phyloP scores from a whole-genome alignment of 2,888 invertebrate genomes.

The Brachylomia viminalis region DNA sequence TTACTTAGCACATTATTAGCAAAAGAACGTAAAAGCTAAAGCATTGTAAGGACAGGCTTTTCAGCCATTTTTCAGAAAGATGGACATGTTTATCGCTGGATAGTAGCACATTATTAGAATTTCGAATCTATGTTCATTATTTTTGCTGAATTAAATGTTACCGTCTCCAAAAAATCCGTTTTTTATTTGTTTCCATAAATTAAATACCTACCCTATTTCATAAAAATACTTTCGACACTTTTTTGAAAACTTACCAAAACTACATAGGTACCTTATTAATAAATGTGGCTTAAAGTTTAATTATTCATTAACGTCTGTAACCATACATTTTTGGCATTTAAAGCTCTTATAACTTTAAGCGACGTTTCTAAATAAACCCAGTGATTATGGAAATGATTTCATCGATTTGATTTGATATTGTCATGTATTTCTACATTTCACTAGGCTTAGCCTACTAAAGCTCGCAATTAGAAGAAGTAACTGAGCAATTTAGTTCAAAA shows the following conservation, averaged over 20 bases:
- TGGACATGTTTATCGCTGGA: constrained; percentile 24
- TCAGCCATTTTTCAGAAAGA: constrained; percentile 22
- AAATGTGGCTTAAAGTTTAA: not conserved
- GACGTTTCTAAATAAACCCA: not conserved
- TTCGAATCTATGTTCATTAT: constrained; percentile 48
- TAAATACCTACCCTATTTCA: not conserved
- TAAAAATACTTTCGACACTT: not conserved
- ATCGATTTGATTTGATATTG: no score
- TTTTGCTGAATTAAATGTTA: constrained; percentile 47
- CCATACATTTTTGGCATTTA: not conserved
- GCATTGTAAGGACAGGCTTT: constrained; percentile 27
- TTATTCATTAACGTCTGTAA: not conserved
- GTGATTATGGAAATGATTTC: not conserved
- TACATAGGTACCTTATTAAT: not conserved
- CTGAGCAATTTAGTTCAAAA: not conserved
- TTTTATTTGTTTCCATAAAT: constrained; percentile 23
- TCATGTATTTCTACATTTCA: not conserved
- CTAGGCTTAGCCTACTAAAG: not conserved
- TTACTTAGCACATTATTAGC: constrained; percentile 26
- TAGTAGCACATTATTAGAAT: constrained; percentile 44
- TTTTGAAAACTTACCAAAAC: not conserved
- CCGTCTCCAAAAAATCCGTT: constrained; percentile 31
- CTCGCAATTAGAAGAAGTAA: not conserved
- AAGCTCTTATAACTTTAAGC: not conserved
- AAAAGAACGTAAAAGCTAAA: constrained; percentile 32